These are phyloP conservation scores for Boleophthalmus pectinirostris DNA, from an alignment of 2,113 vertebrate species.

Conservation along the genomic window DNA sequence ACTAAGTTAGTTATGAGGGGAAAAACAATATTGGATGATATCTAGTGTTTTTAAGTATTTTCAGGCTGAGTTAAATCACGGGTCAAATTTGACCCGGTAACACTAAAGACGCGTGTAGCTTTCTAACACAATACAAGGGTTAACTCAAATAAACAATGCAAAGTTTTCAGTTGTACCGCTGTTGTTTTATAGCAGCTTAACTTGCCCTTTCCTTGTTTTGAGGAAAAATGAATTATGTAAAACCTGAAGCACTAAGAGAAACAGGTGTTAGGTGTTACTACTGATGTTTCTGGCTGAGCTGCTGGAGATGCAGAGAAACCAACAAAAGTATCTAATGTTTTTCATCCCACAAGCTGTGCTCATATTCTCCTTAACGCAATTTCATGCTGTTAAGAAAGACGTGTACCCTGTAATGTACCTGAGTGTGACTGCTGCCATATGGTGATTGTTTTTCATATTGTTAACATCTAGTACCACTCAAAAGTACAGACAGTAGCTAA, in stretches of 20 bases:
- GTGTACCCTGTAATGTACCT: neutral
- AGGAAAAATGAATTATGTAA: neutral
- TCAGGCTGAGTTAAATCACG: too few relatives aligned
- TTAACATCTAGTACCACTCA: neutral
- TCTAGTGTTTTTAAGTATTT: too few relatives aligned
- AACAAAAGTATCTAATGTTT: neutral
- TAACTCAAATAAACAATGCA: too few relatives aligned
- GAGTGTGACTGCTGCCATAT: neutral
- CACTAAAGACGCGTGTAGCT: too few relatives aligned
- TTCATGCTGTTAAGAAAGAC: neutral
- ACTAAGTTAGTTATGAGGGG: too few relatives aligned
- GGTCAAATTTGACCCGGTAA: too few relatives aligned
- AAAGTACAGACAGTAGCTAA: too few relatives aligned
- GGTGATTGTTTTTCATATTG: neutral
- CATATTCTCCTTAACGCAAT: neutral
- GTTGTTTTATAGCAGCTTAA: neutral
- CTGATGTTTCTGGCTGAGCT: neutral
- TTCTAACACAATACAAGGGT: too few relatives aligned
- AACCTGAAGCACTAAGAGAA: neutral
- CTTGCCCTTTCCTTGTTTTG: neutral
- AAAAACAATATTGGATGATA: too few relatives aligned
- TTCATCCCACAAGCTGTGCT: neutral
- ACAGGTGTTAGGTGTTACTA: conserved; percentile 23
- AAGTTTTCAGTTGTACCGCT: neutral
- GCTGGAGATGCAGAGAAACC: neutral